Evolutionary conservation across 2,797 vertebrate genomes (phyloP), one percentile per base, ranked within the genome.

Genomic region (Silurus aristotelis): DNA sequence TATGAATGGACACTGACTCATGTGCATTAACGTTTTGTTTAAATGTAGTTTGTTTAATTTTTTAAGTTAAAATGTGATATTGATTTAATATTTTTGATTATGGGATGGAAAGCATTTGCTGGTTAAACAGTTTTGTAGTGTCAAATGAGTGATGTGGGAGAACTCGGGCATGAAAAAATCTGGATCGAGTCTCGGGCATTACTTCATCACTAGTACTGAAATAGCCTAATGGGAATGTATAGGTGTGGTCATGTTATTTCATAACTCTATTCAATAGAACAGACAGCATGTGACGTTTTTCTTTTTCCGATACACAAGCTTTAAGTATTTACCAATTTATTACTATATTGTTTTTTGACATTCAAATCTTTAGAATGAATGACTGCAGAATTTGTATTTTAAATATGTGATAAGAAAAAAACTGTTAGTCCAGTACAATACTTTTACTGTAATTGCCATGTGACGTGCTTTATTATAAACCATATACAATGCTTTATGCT

Each of bases 191-290:
- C 7, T 20, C n/a, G 2, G 27, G 9, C 14, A 20, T 1, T 12
- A 55, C 22, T 52, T 75, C 71, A 52, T 75, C 13, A 20, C 52
- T 76, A 58, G 73, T 77, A 58, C 55, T n/a, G 25, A 78, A 76
- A 78, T 78, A 22, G 56, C 20, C 22, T 14, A 3, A 75, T 25
- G n/a, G n/a, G n/a, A 78, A 38, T 22, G 38, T 56, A 10, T 78
- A 78, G 27, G 27, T 78, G 31, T 78, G 55, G 75, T 61, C 27
- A 60, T 58, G 14, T 73, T 60, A 31, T 38, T 77, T 60, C 17
- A 60, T 38, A 61, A 22, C 31, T 60, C 25, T 43, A 4, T 78
- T n/a, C n/a, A 43, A 79, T n/a, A 43, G 43, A 43, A 63, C 6
- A 8, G 7, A n/a, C 43, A 20, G 10, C 20, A 61, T 22, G 10